Conservation (phyloP, 2,888 invertebrate genomes). For the Panzeria rudis region DNA sequence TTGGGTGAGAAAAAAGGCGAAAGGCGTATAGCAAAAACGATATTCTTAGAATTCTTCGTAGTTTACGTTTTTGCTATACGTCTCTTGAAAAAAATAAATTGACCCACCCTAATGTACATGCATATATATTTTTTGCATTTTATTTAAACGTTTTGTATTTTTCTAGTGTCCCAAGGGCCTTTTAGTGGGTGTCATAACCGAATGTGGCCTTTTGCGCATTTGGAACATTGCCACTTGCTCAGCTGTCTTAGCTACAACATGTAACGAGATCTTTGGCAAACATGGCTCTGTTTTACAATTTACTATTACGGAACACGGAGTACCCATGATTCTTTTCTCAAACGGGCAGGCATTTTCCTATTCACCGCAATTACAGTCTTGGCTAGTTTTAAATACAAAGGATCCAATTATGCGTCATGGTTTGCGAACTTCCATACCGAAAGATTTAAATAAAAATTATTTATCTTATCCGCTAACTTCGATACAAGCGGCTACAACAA, state of each 20-base stretch:
- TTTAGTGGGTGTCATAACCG: slow-evolving; percentile 82
- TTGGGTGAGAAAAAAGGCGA: too few species aligned
- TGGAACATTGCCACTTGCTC: slow-evolving; percentile 80
- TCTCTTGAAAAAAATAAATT: too few species aligned
- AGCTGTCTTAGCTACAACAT: slow-evolving; percentile 79
- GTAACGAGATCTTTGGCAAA: slow-evolving; percentile 80
- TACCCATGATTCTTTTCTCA: slow-evolving; percentile 92
- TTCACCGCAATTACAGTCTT: slow-evolving; percentile 89
- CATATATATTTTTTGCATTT: not conserved
- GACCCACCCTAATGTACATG: too few species aligned
- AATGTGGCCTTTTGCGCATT: slow-evolving; percentile 81
- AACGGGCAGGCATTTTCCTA: slow-evolving; percentile 94
- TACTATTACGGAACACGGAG: slow-evolving; percentile 88
- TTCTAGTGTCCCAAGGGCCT: slow-evolving; percentile 80
- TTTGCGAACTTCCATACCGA: slow-evolving; percentile 83
- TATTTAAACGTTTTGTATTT: not conserved
- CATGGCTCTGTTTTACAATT: slow-evolving; percentile 86
- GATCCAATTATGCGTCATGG: slow-evolving; percentile 85
- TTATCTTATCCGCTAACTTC: slow-evolving; percentile 81
- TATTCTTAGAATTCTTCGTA: too few species aligned
- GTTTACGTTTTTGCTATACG: too few species aligned
- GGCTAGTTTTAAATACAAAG: slow-evolving; percentile 86
- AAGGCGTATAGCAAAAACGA: too few species aligned
- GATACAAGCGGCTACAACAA: slow-evolving; percentile 81
- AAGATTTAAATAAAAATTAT: slow-evolving; percentile 80